Base-by-base conservation (phyloP, 2,797 vertebrate species). In the Ambastaia sidthimunki region DNA sequence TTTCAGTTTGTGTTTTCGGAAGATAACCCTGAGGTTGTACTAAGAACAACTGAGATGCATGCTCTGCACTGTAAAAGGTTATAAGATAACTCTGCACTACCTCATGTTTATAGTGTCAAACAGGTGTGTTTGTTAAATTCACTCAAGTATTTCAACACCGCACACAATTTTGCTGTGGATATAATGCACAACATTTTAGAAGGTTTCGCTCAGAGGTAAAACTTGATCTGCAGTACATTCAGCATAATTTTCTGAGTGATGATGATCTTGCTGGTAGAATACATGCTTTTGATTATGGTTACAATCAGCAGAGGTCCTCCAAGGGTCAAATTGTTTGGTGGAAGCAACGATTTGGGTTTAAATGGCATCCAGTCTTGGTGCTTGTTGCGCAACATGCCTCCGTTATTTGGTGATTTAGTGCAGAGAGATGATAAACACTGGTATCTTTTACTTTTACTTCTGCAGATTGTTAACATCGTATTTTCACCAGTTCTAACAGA, bases 381-480 rank as follows among this genome's bases (percentile, higher is more conserved):
- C 28, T 76, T 83, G 11, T 62, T 85, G 2, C 2, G 62, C 19
- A 83, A 84, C n/a, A 66, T 72, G 44, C 76, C 74, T 10, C 71
- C 85, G 23, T 3, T 86, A 50, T 85, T 84, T 84, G 84, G 80
- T 60, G 75, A 87, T 79, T 68, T 87, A 28, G 41, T 85, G 2
- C 4, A 77, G 16, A 57, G 18, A 79, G 71, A 74, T 54, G 63
- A 85, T 71, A 55, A 79, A 41, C 16, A 80, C 81, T 82, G 83
- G 78, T 23, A 69, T 78, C 81, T 85, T 55, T 57, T 83, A 3
- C 7, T 84, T 10, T 79, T 80, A 5, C 74, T 83, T 67, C 19
- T 84, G 3, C 80, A 87, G 3, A 85, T 86, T 44, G 71, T 82
- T 15, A 86, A 86, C 47, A 85, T 82, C 57, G 25, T 83, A 41